phyloP scores from a whole-genome alignment of 2,113 vertebrate species.

The Pseudorhombus dupliciocellatus region DNA sequence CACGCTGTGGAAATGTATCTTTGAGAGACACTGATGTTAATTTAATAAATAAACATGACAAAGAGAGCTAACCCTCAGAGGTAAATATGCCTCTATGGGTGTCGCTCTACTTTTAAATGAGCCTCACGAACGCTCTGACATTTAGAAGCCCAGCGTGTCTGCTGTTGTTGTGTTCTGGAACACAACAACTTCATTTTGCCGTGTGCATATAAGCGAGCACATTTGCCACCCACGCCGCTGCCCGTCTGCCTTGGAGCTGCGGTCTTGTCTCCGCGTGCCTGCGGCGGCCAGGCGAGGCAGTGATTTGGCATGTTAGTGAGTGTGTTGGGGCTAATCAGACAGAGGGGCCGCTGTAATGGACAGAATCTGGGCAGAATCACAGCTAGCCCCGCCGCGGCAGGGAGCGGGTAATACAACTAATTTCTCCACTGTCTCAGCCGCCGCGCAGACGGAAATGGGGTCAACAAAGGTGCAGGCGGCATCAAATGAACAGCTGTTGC shows the following conservation, averaged over 20 bases:
- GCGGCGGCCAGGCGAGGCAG: constrained; percentile 89
- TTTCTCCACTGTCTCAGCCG: constrained; percentile 91
- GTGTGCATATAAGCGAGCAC: constrained; percentile 40
- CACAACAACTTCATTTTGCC: constrained; percentile 39
- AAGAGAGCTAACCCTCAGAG: background rate
- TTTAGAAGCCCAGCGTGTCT: background rate
- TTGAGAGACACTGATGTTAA: too few species aligned
- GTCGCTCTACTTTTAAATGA: constrained; percentile 24
- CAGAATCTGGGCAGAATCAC: constrained; percentile 99
- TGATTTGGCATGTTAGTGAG: constrained; percentile 99
- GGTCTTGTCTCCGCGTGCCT: constrained; percentile 38
- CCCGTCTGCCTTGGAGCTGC: constrained; percentile 26
- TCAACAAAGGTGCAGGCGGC: constrained; percentile 91
- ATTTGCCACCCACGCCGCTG: constrained; percentile 36
- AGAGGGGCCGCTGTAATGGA: constrained; percentile 97
- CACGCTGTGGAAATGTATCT: too few species aligned
- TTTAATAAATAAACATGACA: background rate
- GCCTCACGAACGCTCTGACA: background rate
- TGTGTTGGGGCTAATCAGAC: constrained; percentile 98
- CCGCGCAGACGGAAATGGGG: constrained; percentile 91
- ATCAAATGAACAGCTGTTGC: constrained; percentile 93
- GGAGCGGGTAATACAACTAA: constrained; percentile 96
- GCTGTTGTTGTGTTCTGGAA: constrained; percentile 17
- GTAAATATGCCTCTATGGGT: background rate
- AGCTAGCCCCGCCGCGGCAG: constrained; percentile 89